These are phyloP conservation scores for Leucoma salicis DNA, from an alignment of 2,888 invertebrate species.

Conservation along the genomic window DNA sequence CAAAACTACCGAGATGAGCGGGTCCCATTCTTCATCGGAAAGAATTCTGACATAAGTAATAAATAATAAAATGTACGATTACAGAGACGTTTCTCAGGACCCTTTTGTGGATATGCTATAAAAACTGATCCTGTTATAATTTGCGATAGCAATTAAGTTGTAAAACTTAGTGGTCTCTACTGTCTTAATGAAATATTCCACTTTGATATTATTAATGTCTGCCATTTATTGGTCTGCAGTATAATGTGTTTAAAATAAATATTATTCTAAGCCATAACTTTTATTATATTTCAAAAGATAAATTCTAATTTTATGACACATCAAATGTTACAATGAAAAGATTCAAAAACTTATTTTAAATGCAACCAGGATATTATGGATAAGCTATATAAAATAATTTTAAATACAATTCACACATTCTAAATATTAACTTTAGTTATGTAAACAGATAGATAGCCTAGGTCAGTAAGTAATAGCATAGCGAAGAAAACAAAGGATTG, in stretches of 20 bases:
- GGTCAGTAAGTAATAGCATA: too few relatives aligned
- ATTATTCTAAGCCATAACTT: conserved; percentile 39
- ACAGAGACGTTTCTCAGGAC: conserved; percentile 46
- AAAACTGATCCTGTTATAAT: conserved; percentile 75
- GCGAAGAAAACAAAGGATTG: too few relatives aligned
- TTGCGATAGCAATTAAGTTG: conserved; percentile 77
- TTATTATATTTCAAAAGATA: conserved; percentile 19
- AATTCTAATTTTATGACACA: conserved; percentile 7
- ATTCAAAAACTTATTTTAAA: too few relatives aligned
- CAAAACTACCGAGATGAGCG: conserved; percentile 45
- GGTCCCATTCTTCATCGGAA: conserved; percentile 54
- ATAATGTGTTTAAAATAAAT: conserved; percentile 58
- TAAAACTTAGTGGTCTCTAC: conserved; percentile 71
- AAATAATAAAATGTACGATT: conserved; percentile 43
- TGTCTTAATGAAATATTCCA: conserved; percentile 74
- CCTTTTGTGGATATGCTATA: conserved; percentile 58
- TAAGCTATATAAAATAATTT: too few relatives aligned
- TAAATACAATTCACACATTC: too few relatives aligned
- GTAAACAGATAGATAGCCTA: too few relatives aligned
- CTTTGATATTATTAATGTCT: conserved; percentile 68
- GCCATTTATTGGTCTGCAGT: conserved; percentile 59
- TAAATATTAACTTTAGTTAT: too few relatives aligned
- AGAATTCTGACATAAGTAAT: conserved; percentile 65
- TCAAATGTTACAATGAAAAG: too few relatives aligned
- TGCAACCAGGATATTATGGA: too few relatives aligned